phyloP scores from a whole-genome alignment of 2,113 vertebrate species.

The Protomyctophum bolini region DNA sequence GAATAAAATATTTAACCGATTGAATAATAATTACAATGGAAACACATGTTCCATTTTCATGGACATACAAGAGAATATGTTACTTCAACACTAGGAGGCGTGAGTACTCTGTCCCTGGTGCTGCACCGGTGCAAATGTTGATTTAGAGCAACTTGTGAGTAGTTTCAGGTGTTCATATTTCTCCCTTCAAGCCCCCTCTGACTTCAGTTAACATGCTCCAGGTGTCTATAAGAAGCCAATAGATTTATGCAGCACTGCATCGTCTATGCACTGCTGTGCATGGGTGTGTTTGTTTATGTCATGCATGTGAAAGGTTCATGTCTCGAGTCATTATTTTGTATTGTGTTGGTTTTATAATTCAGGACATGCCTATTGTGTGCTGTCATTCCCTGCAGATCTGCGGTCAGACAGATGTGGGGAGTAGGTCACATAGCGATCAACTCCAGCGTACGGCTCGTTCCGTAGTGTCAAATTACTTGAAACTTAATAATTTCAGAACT shows the following conservation, averaged over 20 bases:
- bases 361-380: slow-evolving; percentile 48
- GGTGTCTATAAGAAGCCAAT: slow-evolving; percentile 16
- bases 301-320: not conserved
- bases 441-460: not conserved
- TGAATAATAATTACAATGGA: not conserved
- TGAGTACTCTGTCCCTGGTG: slow-evolving; percentile 33
- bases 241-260: not conserved
- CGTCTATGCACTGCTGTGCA: not conserved
- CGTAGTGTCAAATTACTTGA: not conserved
- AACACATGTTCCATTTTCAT: not conserved
- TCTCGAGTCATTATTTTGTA: slow-evolving; percentile 4
- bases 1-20: too few relatives aligned
- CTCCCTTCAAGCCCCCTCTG: not conserved
- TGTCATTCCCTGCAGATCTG: slow-evolving; percentile 54
- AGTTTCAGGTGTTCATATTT: slow-evolving; percentile 26
- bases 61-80: not conserved
- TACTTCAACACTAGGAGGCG: slow-evolving; percentile 68
- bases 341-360: slow-evolving; percentile 26
- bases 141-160: slow-evolving; percentile 11
- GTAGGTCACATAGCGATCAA: slow-evolving; percentile 23
- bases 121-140: not conserved
- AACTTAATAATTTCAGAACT: too few relatives aligned
- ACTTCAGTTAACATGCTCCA: slow-evolving; percentile 10
- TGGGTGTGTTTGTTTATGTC: slow-evolving; percentile 16
- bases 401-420: slow-evolving; percentile 65